Evolutionary conservation across 2,888 invertebrate genomes (phyloP), one percentile per base, ranked within the genome.

Genomic region (Diplolepis rosae): DNA sequence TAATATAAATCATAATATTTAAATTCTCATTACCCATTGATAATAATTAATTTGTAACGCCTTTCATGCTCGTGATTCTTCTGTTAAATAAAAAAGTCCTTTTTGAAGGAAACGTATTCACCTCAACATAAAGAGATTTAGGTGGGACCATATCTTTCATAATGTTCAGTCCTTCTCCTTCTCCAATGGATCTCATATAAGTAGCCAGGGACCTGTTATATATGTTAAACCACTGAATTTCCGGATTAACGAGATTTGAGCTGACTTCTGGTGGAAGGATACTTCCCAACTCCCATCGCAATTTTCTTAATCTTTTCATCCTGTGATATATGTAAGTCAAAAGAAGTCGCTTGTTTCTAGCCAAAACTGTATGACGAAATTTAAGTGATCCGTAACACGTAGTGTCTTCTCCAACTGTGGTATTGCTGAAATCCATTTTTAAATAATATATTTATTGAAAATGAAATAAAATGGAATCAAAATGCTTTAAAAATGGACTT

Each of bases 241-340:
- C 98, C 0, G 94, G 92, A 83, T 94, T 93, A 66, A 95, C 94
- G 45, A 98, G 89, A 73, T 95, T 92, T 68, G 92, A 91, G 85
- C 95, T 94, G 0, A 98, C 93, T 85, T 98, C 97, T 0, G 92
- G 88, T 0, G 98, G 98, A 68, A 99, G 89, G 56, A 97, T 94
- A 42, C 97, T 95, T 0, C 99, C 99, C 87, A 98, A 96, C 84
- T 98, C 96, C 99, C 99, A 99, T 56, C 99, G 91, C 88, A 97
- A 92, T n/a, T 95, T 93, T 80, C 95, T 92, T 24, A 99, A 92
- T 83, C 94, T 93, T 78, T 92, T 91, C 87, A 98, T 90, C 77
- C 99, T 91, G 82, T 95, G 95, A 87, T 95, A 94, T 66, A 96
- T 90, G 83, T 96, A 96, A 0, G 95, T 93, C 0, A 98, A 90